A percentile compares a stretch with the other conserved stretches of the same genome.
phyloP scores from a whole-genome alignment of 2,113 vertebrate species.

The Melanocharis versteri region DNA sequence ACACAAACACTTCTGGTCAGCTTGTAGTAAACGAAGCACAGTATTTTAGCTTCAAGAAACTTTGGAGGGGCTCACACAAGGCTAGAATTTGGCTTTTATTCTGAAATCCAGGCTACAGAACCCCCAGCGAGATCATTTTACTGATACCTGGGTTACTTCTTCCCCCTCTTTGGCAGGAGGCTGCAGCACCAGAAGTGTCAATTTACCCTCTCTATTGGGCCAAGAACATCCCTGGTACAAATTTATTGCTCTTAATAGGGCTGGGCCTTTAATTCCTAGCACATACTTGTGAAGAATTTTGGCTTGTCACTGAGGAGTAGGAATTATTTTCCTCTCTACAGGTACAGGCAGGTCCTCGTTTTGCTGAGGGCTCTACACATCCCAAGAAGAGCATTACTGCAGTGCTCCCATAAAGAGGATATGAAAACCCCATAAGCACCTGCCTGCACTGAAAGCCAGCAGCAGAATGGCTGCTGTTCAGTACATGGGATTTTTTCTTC shows the following conservation, averaged over 20 bases:
- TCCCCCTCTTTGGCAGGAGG: constrained; percentile 27
- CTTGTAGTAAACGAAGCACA: neutral
- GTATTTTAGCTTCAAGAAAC: neutral
- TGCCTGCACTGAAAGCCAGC: constrained; percentile 19
- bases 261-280: constrained; percentile 52
- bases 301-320: constrained; percentile 51
- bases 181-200: constrained; percentile 10
- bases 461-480: constrained; percentile 23
- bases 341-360: constrained; percentile 53
- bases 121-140: neutral
- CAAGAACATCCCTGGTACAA: constrained; percentile 49
- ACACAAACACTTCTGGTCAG: neutral
- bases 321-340: constrained; percentile 55
- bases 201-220: constrained; percentile 7
- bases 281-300: constrained; percentile 64
- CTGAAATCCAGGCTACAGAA: neutral
- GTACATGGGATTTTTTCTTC: neutral
- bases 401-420: neutral
- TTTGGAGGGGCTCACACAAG: neutral
- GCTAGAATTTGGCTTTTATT: constrained; percentile 5
- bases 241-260: constrained; percentile 64
- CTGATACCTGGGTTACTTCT: constrained; percentile 29
- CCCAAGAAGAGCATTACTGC: neutral
- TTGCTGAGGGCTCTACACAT: constrained; percentile 42
- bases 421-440: constrained; percentile 3